Evolutionary conservation across 2,113 vertebrate genomes (phyloP), one percentile per base, ranked within the genome.

Genomic region (Thalassarche chlororhynchos): DNA sequence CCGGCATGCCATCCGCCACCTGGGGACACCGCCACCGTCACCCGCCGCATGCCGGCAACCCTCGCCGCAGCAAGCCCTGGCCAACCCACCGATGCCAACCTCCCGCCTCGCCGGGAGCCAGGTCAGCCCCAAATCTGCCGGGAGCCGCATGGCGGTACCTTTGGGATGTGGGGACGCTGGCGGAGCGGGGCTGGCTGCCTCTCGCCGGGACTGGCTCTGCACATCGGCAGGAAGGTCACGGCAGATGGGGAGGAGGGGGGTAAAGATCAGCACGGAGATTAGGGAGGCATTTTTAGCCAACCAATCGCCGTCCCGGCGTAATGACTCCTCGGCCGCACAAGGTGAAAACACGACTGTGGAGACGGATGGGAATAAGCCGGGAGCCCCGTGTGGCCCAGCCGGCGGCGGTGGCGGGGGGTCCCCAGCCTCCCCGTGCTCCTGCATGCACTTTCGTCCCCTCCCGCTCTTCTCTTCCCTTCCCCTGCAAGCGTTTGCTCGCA

Each of bases 221-320:
- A 76, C 85, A 79, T 89, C 44, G 75, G 78, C 83, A 32, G 97
- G 84, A 97, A 90, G 97, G 94, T 96, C 58, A 94, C 49, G 71
- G 97, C 97, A 97, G 96, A 97, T 97, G 97, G 96, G 96, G 94
- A 87, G 95, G 96, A 93, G 96, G 96, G 95, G 93, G 92, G 93
- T 93, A 96, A 97, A 96, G 97, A 97, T 96, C 98, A 95, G 97
- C 93, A 6, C 31, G 93, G 97, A 86, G 98, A 98, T 98, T 98
- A 98, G 91, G 85, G 98, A 97, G 74, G 97, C 98, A 96, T 97
- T 96, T 98, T 97, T 97, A 97, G 98, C 98, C 89, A 94, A 89
- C 98, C 98, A 98, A 98, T 98, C 85, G 88, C 91, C 17, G 44
- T 29, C 89, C 65, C 77, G 58, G 94, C 74, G 71, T 24, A n/a